Conservation (phyloP, 2,113 vertebrate genomes). For the Sylvietta virens region DNA sequence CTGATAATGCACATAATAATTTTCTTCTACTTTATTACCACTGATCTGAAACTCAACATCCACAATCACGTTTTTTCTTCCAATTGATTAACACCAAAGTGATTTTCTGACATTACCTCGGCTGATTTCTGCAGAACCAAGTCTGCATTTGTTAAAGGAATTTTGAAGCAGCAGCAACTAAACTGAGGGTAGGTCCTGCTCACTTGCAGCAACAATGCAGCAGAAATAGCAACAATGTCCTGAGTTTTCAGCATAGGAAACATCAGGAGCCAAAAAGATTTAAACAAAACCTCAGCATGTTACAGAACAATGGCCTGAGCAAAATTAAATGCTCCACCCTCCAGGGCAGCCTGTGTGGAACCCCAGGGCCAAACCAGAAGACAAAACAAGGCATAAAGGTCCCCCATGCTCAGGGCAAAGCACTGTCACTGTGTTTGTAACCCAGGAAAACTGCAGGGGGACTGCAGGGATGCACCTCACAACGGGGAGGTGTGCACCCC, state of each 20-base stretch:
- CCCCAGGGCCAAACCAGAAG: background rate
- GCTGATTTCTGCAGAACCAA: background rate
- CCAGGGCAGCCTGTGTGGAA: background rate
- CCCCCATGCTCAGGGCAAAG: background rate
- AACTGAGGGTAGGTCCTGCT: background rate
- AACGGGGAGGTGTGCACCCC: too few relatives aligned
- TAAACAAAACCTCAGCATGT: background rate
- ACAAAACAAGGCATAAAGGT: background rate
- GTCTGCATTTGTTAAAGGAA: background rate
- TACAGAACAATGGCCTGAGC: background rate
- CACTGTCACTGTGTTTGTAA: background rate
- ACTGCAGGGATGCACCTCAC: too few relatives aligned
- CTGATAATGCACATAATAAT: constrained; percentile 23
- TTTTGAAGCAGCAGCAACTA: background rate
- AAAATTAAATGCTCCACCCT: background rate
- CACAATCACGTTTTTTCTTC: background rate
- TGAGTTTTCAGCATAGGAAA: background rate
- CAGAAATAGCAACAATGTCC: background rate
- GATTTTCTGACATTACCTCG: background rate
- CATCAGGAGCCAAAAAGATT: background rate
- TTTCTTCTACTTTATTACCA: constrained; percentile 35
- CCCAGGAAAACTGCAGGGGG: background rate
- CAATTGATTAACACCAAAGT: background rate
- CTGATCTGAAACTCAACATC: constrained; percentile 7
- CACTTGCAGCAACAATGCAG: background rate